Evolutionary conservation across 2,888 invertebrate species (phyloP).

Genomic region (Lapara coniferarum): DNA sequence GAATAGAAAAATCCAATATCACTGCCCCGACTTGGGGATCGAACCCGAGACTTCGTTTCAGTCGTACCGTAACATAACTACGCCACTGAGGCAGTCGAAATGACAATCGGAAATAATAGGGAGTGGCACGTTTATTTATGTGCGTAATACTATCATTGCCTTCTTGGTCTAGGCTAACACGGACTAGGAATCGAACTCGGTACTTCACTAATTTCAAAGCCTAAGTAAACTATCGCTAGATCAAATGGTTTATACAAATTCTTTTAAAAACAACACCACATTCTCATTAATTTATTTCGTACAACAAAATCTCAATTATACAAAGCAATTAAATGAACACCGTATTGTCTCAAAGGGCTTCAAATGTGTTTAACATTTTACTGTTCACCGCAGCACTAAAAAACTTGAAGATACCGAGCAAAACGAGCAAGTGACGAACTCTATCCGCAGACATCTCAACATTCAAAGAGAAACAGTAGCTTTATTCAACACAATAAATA

Average conservation of each 20-base stretch:
- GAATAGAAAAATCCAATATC: too few species aligned
- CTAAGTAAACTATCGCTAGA: background rate
- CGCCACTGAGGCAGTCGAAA: too few species aligned
- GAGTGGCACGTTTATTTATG: too few species aligned
- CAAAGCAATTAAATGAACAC: background rate
- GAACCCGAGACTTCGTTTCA: too few species aligned
- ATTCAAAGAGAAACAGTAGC: slow-evolving; percentile 69
- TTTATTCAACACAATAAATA: slow-evolving; percentile 75
- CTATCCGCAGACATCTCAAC: slow-evolving; percentile 41
- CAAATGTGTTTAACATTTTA: background rate
- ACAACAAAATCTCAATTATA: background rate
- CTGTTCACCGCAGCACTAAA: slow-evolving; percentile 15
- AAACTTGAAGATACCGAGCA: slow-evolving; percentile 30
- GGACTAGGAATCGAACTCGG: too few species aligned
- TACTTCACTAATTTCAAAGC: too few species aligned
- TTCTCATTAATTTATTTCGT: background rate
- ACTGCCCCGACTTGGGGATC: too few species aligned
- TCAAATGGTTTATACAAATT: background rate
- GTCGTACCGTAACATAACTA: too few species aligned
- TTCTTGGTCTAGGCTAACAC: too few species aligned
- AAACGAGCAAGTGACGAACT: slow-evolving; percentile 48
- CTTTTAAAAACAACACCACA: background rate
- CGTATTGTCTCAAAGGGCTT: background rate
- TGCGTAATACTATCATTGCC: too few species aligned
- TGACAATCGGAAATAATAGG: too few species aligned